These are phyloP conservation scores for Drosophila paranaensis DNA, from an alignment of 2,888 invertebrate species.

Conservation along the genomic window DNA sequence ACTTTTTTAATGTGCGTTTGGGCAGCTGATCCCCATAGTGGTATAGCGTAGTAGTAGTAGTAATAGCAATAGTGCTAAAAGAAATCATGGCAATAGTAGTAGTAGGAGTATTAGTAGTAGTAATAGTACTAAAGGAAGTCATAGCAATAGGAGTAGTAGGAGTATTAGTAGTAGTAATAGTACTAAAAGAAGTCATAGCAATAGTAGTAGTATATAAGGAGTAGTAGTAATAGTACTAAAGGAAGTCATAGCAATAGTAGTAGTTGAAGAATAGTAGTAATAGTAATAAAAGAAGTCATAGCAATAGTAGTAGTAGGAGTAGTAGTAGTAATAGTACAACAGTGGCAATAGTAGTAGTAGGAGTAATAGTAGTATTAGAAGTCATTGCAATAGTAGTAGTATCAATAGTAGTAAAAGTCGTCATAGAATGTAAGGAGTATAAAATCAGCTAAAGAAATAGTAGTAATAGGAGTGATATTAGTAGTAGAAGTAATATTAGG, in stretches of 20 bases:
- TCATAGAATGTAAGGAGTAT: no score
- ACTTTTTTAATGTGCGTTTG: no score
- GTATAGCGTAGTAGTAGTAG: neutral
- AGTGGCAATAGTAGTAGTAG: no score
- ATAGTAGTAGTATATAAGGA: no score
- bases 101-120: neutral
- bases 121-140: neutral
- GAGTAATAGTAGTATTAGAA: no score
- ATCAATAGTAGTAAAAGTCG: neutral
- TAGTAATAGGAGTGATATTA: neutral
- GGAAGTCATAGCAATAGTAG: neutral
- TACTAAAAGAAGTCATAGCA: neutral
- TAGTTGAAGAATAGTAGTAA: neutral
- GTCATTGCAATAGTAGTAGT: no score
- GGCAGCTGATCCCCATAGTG: no score
- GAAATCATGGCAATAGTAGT: no score
- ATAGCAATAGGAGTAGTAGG: neutral
- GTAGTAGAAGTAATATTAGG: neutral
- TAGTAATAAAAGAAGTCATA: neutral
- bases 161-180: neutral
- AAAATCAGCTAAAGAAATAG: neutral
- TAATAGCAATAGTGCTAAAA: no score
- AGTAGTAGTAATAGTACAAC: no score
- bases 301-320: no score
- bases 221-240: no score